These are phyloP conservation scores for Reticulitermes speratus DNA, from an alignment of 1,140 invertebrate genomes.

Conservation along the genomic window DNA sequence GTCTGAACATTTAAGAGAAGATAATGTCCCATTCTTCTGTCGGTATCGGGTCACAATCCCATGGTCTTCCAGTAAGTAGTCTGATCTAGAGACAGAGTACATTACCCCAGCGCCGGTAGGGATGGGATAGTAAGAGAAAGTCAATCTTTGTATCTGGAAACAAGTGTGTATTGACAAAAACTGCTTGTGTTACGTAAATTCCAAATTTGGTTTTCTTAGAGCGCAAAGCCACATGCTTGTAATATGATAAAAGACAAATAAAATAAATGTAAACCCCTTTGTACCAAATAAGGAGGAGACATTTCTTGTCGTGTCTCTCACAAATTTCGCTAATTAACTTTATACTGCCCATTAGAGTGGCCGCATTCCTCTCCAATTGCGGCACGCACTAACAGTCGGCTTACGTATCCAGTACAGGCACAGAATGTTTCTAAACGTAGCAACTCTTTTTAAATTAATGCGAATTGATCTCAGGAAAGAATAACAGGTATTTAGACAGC, in stretches of 20 bases:
- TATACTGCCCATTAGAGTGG: background rate
- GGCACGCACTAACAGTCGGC: background rate
- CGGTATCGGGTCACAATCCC: too few relatives aligned
- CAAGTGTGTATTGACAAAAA: too few relatives aligned
- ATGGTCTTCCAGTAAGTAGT: too few relatives aligned
- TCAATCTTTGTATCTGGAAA: too few relatives aligned
- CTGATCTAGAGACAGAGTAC: too few relatives aligned
- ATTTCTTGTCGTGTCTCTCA: background rate
- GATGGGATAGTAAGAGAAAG: too few relatives aligned
- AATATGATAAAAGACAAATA: background rate
- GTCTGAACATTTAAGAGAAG: too few relatives aligned
- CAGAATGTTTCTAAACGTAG: background rate
- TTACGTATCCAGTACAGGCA: background rate
- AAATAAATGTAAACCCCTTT: background rate
- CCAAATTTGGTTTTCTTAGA: background rate
- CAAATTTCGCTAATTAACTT: slow-evolving; percentile 9
- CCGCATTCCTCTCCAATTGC: slow-evolving; percentile 8
- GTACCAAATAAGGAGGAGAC: background rate
- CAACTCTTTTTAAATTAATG: background rate
- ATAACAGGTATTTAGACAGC: too few relatives aligned
- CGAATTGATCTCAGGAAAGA: too few relatives aligned
- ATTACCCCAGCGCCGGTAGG: too few relatives aligned
- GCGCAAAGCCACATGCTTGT: background rate
- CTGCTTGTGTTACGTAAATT: background rate
- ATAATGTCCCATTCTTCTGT: too few relatives aligned